Evolutionary conservation across 2,888 invertebrate species (phyloP).

Genomic region (Boloria selene): DNA sequence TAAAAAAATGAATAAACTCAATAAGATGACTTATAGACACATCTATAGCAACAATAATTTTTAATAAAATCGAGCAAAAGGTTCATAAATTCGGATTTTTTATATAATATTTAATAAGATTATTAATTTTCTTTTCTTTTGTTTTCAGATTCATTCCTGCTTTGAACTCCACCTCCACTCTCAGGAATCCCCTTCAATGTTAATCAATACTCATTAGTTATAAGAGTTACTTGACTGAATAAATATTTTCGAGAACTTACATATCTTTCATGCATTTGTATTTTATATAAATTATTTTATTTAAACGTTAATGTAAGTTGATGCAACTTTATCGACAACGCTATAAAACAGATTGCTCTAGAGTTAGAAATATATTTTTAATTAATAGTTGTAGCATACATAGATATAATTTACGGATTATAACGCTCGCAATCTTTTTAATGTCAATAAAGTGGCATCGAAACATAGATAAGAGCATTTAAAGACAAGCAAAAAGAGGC

Average conservation of each 20-base stretch:
- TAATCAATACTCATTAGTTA: slow-evolving; percentile 71
- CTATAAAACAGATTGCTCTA: slow-evolving; percentile 29
- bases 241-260: slow-evolving; percentile 55
- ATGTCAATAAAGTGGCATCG: slow-evolving; percentile 52
- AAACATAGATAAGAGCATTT: slow-evolving; percentile 51
- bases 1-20: background rate
- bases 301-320: slow-evolving; percentile 49
- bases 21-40: too few relatives aligned
- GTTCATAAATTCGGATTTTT: background rate
- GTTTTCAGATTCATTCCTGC: slow-evolving; percentile 66
- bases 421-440: slow-evolving; percentile 38
- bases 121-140: slow-evolving; percentile 36
- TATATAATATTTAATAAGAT: slow-evolving; percentile 11
- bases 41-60: too few relatives aligned
- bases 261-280: slow-evolving; percentile 74
- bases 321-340: slow-evolving; percentile 45
- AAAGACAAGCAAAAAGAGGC: slow-evolving; percentile 79
- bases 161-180: slow-evolving; percentile 50
- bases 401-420: slow-evolving; percentile 27
- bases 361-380: slow-evolving; percentile 21
- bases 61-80: too few relatives aligned
- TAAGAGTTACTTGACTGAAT: slow-evolving; percentile 68
- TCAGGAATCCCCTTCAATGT: slow-evolving; percentile 39
- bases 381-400: slow-evolving; percentile 25
- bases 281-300: slow-evolving; percentile 56